Evolutionary conservation across 2,888 invertebrate species (phyloP), one percentile per base, ranked within the genome.

Genomic region (Merodon equestris): DNA sequence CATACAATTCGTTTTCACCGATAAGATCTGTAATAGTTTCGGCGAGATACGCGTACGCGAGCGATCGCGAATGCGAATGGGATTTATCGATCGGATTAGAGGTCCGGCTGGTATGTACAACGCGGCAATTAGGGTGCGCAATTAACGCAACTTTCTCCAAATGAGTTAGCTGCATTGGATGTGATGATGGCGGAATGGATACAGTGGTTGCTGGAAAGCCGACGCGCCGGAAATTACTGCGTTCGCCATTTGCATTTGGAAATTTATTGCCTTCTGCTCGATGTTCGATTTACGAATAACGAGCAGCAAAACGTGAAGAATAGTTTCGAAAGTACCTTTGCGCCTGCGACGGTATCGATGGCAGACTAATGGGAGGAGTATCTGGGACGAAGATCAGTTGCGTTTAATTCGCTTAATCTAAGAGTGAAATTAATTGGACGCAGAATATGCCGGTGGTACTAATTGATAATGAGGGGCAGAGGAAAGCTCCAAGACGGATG

Each of bases 101-200:
- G 73, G 74, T 79, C 79, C 79, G 74, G 79, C 74, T 79, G 50
- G 58, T 64, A 56, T 64, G 79, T 70, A 79, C 79, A 74, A 79
- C 79, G 63, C 68, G 58, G 79, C 79, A 79, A 79, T 79, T 79
- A 79, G 79, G 79, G 79, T 79, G 79, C 3, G 79, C 79, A 79
- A 79, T 79, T 79, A 79, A 79, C 79, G 79, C 79, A 79, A 79
- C 79, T 79, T 79, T 79, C 79, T 74, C 79, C 74, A 63, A 67
- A 73, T 73, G 77, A 77, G 67, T 66, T 72, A 72, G 54, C 27
- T 64, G 34, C 58, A 47, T 70, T 56, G 19, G 27, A 9, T 17
- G n/a, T 19, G 5, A 9, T 36, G n/a, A 19, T 14, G 4, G 47
- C 12, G 13, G 19, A 9, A 18, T 47, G 14, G 14, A 18, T 19